Base-by-base conservation (phyloP, 2,113 vertebrate species). In the Scartelaos histophorus region DNA sequence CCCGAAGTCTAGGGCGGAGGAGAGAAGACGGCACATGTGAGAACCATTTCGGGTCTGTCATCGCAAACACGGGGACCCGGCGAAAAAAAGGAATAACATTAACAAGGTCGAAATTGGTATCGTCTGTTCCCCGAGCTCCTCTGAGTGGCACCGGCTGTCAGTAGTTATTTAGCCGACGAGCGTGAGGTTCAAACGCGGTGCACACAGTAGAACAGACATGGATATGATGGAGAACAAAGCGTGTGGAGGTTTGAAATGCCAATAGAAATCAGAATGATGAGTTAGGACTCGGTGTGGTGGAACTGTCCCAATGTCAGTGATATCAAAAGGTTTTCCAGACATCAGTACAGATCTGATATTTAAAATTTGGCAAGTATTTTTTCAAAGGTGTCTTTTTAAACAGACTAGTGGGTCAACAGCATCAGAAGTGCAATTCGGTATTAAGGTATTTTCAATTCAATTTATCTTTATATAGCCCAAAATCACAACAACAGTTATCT, bases 1-100 rank as follows among this genome's bases (percentile, higher is more conserved):
- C 21, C 25, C 64, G 0, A 5, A 73, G 79, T 67, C 86, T 88
- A 64, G 1, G 1, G 56, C 6, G 13, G 45, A 56, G 71, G 66
- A 62, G 56, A 25, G 21, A 58, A 56, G 66, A 66, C 58, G 10
- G 64, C 80, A 90, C 86, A 92, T 74, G 69, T 82, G 85, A 88
- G 89, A 91, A 25, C 45, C 60, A 91, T 92, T 92, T 90, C 15
- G 75, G 75, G 74, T 78, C 88, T 85, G 88, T 91, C 90, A 88
- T 87, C 76, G 75, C 70, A 69, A 85, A 74, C 85, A 80, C 71
- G 54, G 67, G 69, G 54, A 58, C 73, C 19, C 49, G 56, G 79
- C 75, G 71, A 67, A 64, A 25, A 67, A 64, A 25, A 70, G 66
- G 72, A 69, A 85, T 46, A 73, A 87, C 85, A 79, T 0, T 70